Evolutionary conservation across 2,797 vertebrate genomes (phyloP), one percentile per base, ranked within the genome.

Genomic region (Choloepus didactylus): DNA sequence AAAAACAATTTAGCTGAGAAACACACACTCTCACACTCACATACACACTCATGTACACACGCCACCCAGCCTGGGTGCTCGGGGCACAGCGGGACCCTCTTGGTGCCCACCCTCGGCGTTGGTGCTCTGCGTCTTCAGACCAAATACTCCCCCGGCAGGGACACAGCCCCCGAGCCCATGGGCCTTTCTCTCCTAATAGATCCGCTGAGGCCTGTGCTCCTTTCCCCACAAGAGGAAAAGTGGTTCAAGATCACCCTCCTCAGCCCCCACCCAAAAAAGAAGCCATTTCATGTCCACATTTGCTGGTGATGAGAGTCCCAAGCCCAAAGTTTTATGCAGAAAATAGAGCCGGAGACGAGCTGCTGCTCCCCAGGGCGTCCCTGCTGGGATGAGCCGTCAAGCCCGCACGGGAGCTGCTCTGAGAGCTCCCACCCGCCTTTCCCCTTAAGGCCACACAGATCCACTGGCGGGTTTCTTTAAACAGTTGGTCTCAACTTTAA

Each of bases 381-480:
- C 88, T 46, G 87, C 5, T 8, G 38, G 95, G 76, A 64, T 73
- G 87, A 21, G 67, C 79, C 27, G 64, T 88, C 72, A 41, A 85
- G 87, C 51, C 70, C 38, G 9, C 14, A 1, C 0, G 38, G 54
- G 38, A 38, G 41, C 25, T 9, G 38, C 92, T 35, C 19, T 86
- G 29, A 70, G 82, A 73, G 46, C 62, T 67, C 54, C 82, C 27
- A 51, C 91, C 46, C 41, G 6, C 41, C 41, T 44, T 59, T 59
- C 89, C 69, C 41, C 3, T 27, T 70, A 51, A 31, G 54, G 70
- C 70, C n/a, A 2, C 49, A 2, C 77, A 79, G 88, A 90, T 84
- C 69, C 88, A 64, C 76, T 19, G 80, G 56, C 72, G 67, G 66
- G 3, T 72, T 59, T 67, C 60, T 94, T 70, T 67, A 54, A 72